These are phyloP conservation scores for Chaetodon trifascialis DNA, from an alignment of 2,113 vertebrate species.

Conservation along the genomic window DNA sequence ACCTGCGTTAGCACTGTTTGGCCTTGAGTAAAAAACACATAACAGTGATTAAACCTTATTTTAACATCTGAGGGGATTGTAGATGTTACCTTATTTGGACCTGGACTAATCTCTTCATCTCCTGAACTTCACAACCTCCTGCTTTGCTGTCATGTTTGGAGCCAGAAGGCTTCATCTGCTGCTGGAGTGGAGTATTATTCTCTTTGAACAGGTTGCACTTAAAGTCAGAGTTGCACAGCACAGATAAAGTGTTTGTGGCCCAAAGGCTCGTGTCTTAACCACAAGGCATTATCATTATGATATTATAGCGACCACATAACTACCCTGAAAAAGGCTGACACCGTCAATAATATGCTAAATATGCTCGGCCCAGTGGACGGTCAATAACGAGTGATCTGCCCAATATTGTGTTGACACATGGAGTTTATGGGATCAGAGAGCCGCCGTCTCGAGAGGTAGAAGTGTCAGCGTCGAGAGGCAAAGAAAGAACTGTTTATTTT, in stretches of 20 bases:
- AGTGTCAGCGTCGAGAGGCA: not conserved
- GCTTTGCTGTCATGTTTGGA: conserved; percentile 53
- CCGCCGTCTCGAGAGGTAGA: not conserved
- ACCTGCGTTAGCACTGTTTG: conserved; percentile 44
- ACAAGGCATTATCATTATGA: not conserved
- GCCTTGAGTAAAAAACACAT: conserved; percentile 12
- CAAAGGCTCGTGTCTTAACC: not conserved
- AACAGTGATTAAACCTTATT: conserved; percentile 54
- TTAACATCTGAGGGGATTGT: conserved; percentile 41
- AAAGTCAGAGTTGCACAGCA: conserved; percentile 13
- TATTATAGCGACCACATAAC: not conserved
- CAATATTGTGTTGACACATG: not conserved
- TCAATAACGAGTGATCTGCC: not conserved
- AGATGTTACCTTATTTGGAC: conserved; percentile 34
- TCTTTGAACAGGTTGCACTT: conserved; percentile 46
- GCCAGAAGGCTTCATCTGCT: conserved; percentile 47
- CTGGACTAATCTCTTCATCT: conserved; percentile 42
- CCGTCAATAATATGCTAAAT: not conserved
- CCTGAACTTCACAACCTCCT: conserved; percentile 24
- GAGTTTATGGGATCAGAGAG: not conserved
- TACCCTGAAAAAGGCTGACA: not conserved
- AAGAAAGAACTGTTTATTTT: not conserved
- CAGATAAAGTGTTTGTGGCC: conserved; percentile 14
- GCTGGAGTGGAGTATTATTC: conserved; percentile 18
- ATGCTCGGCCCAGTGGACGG: too few species aligned